Base-by-base conservation (phyloP, 2,888 invertebrate species). In the Ariolimax columbianus region DNA sequence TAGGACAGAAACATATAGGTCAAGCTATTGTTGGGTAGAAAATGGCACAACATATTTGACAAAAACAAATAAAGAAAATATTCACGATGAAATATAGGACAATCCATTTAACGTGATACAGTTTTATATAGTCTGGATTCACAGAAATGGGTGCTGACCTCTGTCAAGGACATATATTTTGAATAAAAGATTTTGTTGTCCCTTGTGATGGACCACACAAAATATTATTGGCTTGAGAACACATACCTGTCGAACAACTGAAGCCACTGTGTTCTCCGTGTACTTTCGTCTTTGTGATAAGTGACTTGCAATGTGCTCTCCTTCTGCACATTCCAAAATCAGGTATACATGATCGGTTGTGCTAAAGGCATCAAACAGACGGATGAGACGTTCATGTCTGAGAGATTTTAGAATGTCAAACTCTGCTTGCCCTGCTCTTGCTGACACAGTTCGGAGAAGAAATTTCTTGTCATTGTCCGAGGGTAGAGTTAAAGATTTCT, bases 291-390 rank as follows among this genome's bases (percentile, higher is more conserved):
- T 96, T 90, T 97, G 97, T 0, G 97, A 96, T 84, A 98, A 95
- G 93, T 97, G 98, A 0, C 97, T 97, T 7, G 99, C 95, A 66
- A 99, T 96, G 91, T 98, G 97, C 33, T 98, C 97, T 1, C 99
- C 99, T 93, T 98, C 97, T 14, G 95, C 91, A 73, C 93, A 93
- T 88, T 95, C 95, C 88, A 94, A 92, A 83, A 95, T 93, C 36
- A 95, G 88, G 77, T 94, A 91, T 77, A 94, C 84, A 81, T 91
- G 92, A 66, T 93, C 92, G n/a, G 89, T 88, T 82, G 91, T 91
- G 66, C 91, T 84, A 96, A 96, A 94, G 23, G 94, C 94, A 55
- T 93, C 93, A 59, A 93, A 88, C 33, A 95, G 89, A 26, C 73
- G 96, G 38, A 94, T 97, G 94, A 99, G 96, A 93, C 97, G 96